Evolutionary conservation across 1,140 invertebrate species (phyloP), one percentile per base, ranked within the genome.

Genomic region (Orussus abietinus): DNA sequence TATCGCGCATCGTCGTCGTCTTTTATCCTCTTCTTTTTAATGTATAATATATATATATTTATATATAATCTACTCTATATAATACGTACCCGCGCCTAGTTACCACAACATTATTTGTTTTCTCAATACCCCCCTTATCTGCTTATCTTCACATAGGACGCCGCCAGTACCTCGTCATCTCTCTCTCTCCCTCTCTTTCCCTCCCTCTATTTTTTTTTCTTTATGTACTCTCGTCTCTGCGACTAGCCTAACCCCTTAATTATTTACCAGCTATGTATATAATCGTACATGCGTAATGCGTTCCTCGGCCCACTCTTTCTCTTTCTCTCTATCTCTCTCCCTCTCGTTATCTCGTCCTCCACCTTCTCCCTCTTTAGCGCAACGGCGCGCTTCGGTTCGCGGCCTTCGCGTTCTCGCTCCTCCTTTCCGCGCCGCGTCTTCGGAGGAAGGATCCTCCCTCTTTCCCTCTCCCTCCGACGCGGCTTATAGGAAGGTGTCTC

Each of bases 21-120:
- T 51, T 52, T 33, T 39, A 45, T 51, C 47, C 34, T 53, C 45
- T 55, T 53, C 54, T 61, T 54, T 57, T 49, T 44, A 39, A 31
- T 49, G 40, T 41, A 29, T 34, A 33, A 29, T 40, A 47, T 38
- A 35, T 32, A 47, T 51, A 34, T 48, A 15, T 29, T 41, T 52
- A 33, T 57, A 36, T 42, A 44, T 45, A 36, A 44, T 51, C 44
- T 51, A 52, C n/a, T 51, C 45, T 47, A 45, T 54, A 47, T 45
- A 40, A 53, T 53, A 53, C 42, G 51, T 53, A 52, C 49, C 47
- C 49, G 47, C 47, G 45, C 52, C 45, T 52, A 56, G 19, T 45
- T 49, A 44, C 38, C 41, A 43, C 47, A 49, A 39, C 35, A 44
- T 49, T 55, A 41, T 48, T 36, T 7, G 6, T 25, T 7, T 25